phyloP scores from a whole-genome alignment of 2,113 vertebrate genomes.

The Euleptes europaea region DNA sequence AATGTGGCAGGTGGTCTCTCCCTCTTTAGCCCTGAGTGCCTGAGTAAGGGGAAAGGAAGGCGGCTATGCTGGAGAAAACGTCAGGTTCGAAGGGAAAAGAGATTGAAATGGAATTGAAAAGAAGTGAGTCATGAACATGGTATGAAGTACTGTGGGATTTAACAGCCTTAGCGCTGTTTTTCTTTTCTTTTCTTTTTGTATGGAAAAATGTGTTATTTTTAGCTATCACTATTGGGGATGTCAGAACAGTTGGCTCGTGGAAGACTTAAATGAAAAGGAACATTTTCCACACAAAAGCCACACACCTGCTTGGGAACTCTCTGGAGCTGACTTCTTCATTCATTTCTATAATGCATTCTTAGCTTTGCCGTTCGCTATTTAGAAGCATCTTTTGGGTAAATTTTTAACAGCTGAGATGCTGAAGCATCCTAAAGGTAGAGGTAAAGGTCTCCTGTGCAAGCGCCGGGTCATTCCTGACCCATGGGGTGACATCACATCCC shows the following conservation, averaged over 20 bases:
- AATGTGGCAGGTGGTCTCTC: not conserved
- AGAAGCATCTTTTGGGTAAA: not conserved
- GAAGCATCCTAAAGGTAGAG: too few species aligned
- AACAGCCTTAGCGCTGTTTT: constrained; percentile 13
- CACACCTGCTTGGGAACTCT: constrained; percentile 5
- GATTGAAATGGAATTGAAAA: constrained; percentile 43
- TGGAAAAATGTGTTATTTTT: constrained; percentile 47
- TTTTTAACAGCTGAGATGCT: not conserved
- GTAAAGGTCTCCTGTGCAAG: too few species aligned
- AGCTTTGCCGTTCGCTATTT: constrained; percentile 9
- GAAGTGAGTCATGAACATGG: constrained; percentile 29
- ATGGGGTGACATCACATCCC: too few species aligned
- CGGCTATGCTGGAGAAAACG: constrained; percentile 27
- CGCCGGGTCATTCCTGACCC: too few species aligned
- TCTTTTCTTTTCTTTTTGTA: not conserved
- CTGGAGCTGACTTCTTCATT: constrained; percentile 34
- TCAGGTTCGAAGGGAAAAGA: constrained; percentile 33
- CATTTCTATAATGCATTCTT: constrained; percentile 25
- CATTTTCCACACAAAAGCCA: not conserved
- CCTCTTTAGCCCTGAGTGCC: not conserved
- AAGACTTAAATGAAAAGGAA: constrained; percentile 45
- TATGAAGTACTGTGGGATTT: constrained; percentile 23
- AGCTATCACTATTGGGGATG: constrained; percentile 27
- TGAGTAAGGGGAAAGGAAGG: constrained; percentile 16
- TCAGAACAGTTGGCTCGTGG: constrained; percentile 40